Percentiles rank a stretch among this genome's conserved stretches.
These are phyloP conservation scores for Calcarius lapponicus DNA, from an alignment of 2,797 vertebrate species.

Conservation along the genomic window DNA sequence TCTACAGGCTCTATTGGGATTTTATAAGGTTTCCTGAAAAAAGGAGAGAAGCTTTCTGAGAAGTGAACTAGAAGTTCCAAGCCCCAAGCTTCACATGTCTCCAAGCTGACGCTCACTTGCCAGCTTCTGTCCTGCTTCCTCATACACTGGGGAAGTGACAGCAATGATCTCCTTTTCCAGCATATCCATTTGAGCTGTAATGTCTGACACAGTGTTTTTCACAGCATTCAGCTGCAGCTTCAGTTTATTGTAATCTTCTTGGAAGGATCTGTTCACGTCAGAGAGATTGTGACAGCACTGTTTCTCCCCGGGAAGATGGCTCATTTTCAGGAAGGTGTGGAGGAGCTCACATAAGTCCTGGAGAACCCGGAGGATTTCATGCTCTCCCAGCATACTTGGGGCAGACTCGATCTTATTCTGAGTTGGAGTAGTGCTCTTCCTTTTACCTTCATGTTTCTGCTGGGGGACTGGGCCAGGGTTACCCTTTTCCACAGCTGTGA, in stretches of 20 bases:
- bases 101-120: not conserved
- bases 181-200: constrained; percentile 62
- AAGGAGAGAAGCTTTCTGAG: not conserved
- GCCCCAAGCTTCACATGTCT: not conserved
- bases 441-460: not conserved
- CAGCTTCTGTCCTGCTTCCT: constrained; percentile 47
- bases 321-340: constrained; percentile 18
- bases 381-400: not conserved
- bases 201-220: constrained; percentile 68
- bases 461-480: not conserved
- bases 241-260: constrained; percentile 69
- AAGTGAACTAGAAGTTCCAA: not conserved
- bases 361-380: constrained; percentile 24
- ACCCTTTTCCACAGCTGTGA: not conserved
- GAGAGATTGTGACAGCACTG: not conserved
- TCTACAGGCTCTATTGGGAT: not conserved
- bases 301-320: constrained; percentile 11
- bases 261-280: constrained; percentile 51
- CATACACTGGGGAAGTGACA: not conserved
- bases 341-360: constrained; percentile 38
- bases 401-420: not conserved
- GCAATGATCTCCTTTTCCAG: constrained; percentile 67
- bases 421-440: not conserved
- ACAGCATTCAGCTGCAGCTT: constrained; percentile 69
- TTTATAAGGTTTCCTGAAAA: constrained; percentile 24